Evolutionary conservation across 2,888 invertebrate genomes (phyloP).

Genomic region (Tachina grossa): DNA sequence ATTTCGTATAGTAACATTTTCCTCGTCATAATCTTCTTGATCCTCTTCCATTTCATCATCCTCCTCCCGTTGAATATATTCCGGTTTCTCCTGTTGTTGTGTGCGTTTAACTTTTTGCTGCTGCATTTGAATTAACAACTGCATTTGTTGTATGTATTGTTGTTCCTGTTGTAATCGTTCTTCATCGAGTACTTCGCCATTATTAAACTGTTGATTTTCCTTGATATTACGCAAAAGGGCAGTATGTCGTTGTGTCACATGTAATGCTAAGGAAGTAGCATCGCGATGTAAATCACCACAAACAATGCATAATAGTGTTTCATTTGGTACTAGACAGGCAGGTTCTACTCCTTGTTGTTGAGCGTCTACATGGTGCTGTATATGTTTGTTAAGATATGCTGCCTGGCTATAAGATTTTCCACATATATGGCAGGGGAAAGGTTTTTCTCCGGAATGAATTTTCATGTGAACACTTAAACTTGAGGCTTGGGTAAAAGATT

Average conservation of each 20-base stretch:
- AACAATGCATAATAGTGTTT: conserved; percentile 80
- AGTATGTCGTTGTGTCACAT: conserved; percentile 80
- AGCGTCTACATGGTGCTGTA: conserved; percentile 78
- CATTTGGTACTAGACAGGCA: conserved; percentile 62
- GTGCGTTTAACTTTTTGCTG: conserved; percentile 72
- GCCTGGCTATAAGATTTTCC: conserved; percentile 81
- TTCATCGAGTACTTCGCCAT: conserved; percentile 67
- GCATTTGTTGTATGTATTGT: conserved; percentile 74
- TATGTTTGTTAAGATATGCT: conserved; percentile 81
- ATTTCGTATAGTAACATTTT: conserved; percentile 19
- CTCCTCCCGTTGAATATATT: conserved; percentile 18
- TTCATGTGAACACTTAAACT: conserved; percentile 82
- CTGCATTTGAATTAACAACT: conserved; percentile 74
- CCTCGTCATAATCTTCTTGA: conserved; percentile 41
- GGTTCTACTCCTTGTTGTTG: conserved; percentile 62
- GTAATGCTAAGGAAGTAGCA: conserved; percentile 79
- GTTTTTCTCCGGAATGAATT: conserved; percentile 81
- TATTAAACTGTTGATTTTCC: conserved; percentile 45
- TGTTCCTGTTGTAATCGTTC: conserved; percentile 76
- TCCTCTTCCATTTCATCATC: conserved; percentile 62
- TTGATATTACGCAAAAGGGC: conserved; percentile 79
- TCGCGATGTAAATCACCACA: conserved; percentile 80
- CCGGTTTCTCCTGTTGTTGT: conserved; percentile 70
- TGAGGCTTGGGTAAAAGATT: conserved; percentile 82
- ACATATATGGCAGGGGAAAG: conserved; percentile 80